Evolutionary conservation across 2,797 vertebrate genomes (phyloP).

Genomic region (Microtus agrestis): DNA sequence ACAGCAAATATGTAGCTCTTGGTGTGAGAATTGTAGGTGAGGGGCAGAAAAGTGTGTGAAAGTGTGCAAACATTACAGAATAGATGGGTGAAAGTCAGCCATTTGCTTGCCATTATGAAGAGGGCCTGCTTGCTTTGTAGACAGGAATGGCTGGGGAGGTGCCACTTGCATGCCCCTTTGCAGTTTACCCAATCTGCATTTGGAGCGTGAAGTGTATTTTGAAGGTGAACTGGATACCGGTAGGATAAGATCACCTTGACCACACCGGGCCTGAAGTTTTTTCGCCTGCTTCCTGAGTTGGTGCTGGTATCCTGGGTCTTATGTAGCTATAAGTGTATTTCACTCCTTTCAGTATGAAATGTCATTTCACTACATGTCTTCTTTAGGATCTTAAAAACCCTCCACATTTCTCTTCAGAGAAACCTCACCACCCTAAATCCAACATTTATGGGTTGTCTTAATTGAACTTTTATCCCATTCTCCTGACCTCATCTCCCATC

Average conservation of each 20-base stretch:
- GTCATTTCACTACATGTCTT: not conserved
- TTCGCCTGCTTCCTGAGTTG: not conserved
- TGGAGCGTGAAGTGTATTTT: not conserved
- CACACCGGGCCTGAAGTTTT: not conserved
- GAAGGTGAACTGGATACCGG: not conserved
- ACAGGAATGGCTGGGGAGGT: not conserved
- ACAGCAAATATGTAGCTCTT: not conserved
- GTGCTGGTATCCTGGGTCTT: too few relatives aligned
- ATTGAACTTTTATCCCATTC: not conserved
- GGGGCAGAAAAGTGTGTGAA: not conserved
- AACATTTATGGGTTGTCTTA: not conserved
- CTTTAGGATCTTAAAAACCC: not conserved
- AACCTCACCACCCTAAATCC: not conserved
- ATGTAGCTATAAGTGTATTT: not conserved
- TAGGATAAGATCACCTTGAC: not conserved
- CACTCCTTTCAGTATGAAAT: not conserved
- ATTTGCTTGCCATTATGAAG: not conserved
- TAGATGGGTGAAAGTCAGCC: not conserved
- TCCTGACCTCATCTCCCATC: not conserved
- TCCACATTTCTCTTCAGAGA: slow-evolving; percentile 7
- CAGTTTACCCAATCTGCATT: not conserved
- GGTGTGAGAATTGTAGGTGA: not conserved
- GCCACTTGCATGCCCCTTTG: not conserved
- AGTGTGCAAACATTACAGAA: not conserved
- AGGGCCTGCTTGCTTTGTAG: not conserved